phyloP scores from a whole-genome alignment of 2,113 vertebrate genomes.

The Taxidea taxus region DNA sequence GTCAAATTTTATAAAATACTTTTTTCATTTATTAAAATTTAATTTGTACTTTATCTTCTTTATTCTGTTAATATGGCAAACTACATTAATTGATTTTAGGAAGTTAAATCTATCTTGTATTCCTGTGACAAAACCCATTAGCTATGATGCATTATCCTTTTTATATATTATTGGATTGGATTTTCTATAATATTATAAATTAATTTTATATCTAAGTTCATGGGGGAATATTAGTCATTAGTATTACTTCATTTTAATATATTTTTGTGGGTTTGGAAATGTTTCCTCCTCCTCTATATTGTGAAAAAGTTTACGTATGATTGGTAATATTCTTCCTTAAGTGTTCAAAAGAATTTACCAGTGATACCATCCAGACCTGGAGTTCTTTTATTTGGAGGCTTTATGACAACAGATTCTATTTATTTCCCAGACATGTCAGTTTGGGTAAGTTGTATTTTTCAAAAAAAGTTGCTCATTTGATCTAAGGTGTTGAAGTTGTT shows the following conservation, averaged over 20 bases:
- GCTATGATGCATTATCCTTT: not conserved
- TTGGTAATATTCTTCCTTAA: not conserved
- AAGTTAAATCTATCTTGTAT: not conserved
- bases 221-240: not conserved
- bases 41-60: not conserved
- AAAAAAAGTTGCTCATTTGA: not conserved
- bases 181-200: not conserved
- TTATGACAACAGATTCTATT: not conserved
- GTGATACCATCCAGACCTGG: not conserved
- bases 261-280: not conserved
- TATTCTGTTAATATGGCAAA: not conserved
- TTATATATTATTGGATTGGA: not conserved
- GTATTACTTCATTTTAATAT: not conserved
- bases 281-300: not conserved
- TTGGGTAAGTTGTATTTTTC: not conserved
- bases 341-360: not conserved
- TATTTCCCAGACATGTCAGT: not conserved
- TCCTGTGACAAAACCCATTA: not conserved
- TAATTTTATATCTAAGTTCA: not conserved
- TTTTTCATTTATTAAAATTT: not conserved
- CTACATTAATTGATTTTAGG: not conserved
- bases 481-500: not conserved
- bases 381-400: not conserved
- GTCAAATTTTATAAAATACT: not conserved
- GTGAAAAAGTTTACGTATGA: not conserved